Base-by-base conservation (phyloP, 2,888 invertebrate genomes). In the Endotricha flammealis region DNA sequence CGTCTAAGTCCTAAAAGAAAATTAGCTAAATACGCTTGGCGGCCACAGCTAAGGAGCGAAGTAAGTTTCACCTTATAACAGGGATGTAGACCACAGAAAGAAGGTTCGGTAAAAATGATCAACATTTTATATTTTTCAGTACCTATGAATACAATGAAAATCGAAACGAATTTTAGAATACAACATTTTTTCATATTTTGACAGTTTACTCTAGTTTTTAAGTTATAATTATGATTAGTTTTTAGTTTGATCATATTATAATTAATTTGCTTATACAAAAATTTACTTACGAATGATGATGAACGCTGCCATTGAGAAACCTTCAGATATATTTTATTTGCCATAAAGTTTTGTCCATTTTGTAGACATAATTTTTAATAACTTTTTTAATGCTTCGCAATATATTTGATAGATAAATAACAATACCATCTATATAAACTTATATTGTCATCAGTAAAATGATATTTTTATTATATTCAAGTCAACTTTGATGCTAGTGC, bases 401-500 rank as follows among this genome's bases (percentile, higher is more conserved):
- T 24, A 20, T 30, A 29, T 22, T 34, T 30, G 13, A 11, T 27
- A n/a, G n/a, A n/a, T n/a, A n/a, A n/a, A n/a, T n/a, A 40, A 45
- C 28, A 25, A 39, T 13, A 29, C 29, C 36, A 29, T 34, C 17
- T 41, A 16, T 22, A 29, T 27, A 32, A 23, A 29, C 10, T 34
- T 35, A 34, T 42, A 10, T 29, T 39, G 32, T 44, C 12, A 30
- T 39, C 33, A 30, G 29, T 36, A 36, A 28, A 30, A 8, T 25
- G n/a, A 36, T 41, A 35, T 40, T 37, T 34, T 39, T 45, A 29
- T 46, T 36, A 17, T 52, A 53, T 51, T 51, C 46, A 47, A 50
- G 46, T 48, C 38, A 52, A 61, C 57, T 64, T 69, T 51, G 55
- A 63, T 58, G 68, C 63, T 73, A 69, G 59, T 71, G 80, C 80